Conservation (phyloP, 2,113 vertebrate genomes). For the Formicarius rufipectus region DNA sequence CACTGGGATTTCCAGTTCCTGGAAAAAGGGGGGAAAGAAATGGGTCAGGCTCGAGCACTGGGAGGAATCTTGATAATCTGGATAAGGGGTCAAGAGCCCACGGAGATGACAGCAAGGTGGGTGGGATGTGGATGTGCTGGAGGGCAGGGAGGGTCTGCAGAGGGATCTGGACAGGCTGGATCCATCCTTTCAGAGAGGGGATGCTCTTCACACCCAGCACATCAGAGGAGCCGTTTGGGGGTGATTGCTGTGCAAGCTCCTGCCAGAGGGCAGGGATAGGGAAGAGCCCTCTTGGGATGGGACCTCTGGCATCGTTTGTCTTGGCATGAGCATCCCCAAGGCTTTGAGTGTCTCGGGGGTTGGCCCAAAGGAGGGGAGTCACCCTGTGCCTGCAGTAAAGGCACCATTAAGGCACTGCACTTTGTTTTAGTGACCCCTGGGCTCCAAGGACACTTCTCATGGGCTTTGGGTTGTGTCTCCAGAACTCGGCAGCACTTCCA, state of each 20-base stretch:
- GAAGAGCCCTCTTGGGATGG: background rate
- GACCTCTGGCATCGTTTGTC: background rate
- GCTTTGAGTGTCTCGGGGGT: background rate
- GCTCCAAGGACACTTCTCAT: slow-evolving; percentile 35
- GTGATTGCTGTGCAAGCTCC: background rate
- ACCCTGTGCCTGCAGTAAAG: background rate
- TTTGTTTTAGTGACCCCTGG: background rate
- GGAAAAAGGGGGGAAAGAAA: background rate
- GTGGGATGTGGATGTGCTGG: background rate
- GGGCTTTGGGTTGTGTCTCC: background rate
- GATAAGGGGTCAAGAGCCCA: background rate
- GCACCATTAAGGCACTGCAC: background rate
- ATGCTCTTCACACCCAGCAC: background rate
- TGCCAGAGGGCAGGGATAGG: background rate
- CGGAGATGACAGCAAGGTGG: background rate
- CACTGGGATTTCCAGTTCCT: background rate
- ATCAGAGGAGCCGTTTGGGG: background rate
- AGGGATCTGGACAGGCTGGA: background rate
- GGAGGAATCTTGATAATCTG: background rate
- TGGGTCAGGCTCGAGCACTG: background rate
- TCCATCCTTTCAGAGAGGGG: background rate
- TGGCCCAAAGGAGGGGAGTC: background rate
- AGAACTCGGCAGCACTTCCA: background rate
- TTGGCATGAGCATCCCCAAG: background rate
- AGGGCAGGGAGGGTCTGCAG: background rate